Conservation (phyloP, 2,797 vertebrate genomes). For the Falco berigora region DNA sequence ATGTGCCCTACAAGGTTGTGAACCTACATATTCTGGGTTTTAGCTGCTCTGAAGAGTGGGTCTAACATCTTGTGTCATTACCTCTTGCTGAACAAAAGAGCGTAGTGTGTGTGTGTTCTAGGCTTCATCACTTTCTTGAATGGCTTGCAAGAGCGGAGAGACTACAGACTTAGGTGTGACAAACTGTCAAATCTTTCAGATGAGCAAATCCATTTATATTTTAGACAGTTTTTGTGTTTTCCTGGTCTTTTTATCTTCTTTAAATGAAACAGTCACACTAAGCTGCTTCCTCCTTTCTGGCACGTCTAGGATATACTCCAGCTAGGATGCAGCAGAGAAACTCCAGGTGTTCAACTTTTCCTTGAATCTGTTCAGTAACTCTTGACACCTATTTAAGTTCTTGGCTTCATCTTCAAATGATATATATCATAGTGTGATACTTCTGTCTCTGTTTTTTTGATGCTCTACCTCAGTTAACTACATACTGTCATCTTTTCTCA, state of each 20-base stretch:
- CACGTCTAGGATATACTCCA: neutral
- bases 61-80: constrained; percentile 8
- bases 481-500: neutral
- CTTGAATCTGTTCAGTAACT: neutral
- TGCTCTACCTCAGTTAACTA: neutral
- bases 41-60: neutral
- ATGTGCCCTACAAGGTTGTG: neutral
- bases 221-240: neutral
- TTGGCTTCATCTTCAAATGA: neutral
- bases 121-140: neutral
- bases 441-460: neutral
- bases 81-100: constrained; percentile 25
- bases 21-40: neutral
- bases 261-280: neutral
- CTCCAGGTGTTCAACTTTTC: neutral
- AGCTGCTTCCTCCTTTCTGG: neutral
- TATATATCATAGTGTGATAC: neutral
- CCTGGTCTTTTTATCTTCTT: neutral
- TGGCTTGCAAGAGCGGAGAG: neutral
- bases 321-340: neutral
- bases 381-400: neutral
- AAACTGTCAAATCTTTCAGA: neutral
- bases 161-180: neutral
- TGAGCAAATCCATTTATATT: neutral
- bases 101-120: neutral